Base-by-base conservation (phyloP, 1,140 invertebrate species). In the Diorhabda elongata region DNA sequence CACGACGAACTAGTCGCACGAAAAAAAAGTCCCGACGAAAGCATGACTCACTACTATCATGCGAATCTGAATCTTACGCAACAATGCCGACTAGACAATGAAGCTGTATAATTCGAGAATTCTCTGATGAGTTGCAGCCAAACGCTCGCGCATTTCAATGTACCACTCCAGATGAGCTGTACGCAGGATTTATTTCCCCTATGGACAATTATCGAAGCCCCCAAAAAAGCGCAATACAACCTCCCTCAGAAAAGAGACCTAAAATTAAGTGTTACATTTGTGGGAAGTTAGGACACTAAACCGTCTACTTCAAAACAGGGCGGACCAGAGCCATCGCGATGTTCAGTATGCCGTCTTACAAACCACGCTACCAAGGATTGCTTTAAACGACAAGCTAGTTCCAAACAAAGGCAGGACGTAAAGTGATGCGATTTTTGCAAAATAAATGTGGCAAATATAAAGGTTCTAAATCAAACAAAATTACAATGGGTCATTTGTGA, bases 181-280 rank as follows among this genome's bases (percentile, higher is more conserved):
- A 64, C 41, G 62, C 62, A 6, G 59, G 59, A 1, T 61, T 61
- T 61, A 61, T 61, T 61, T 6, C 2, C 59, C 59, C 59, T 26
- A 61, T 61, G 59, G 59, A 61, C 42, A 73, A 77, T 66, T 77
- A 74, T 58, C 68, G 57, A 3, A 0, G 62, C 45, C 61, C 63
- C 42, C 41, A 42, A 45, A 64, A 52, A 6, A 64, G 26, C 5
- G 26, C 7, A 26, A 7, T 42, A 61, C 60, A 11, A 2, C 60
- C 11, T 26, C 11, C 5, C 7, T 26, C 60, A 6, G 44, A 66
- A 58, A 59, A 66, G 47, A 58, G 11, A 42, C 3, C 11, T 2
- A 66, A 26, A 61, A 66, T 66, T 3, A 56, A 67, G 26, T 62
- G 9, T 41, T 67, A 64, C 42, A 2, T 42, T 43, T 47, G 66